Conservation (phyloP, 2,888 invertebrate species). For the Drymonia ruficornis region DNA sequence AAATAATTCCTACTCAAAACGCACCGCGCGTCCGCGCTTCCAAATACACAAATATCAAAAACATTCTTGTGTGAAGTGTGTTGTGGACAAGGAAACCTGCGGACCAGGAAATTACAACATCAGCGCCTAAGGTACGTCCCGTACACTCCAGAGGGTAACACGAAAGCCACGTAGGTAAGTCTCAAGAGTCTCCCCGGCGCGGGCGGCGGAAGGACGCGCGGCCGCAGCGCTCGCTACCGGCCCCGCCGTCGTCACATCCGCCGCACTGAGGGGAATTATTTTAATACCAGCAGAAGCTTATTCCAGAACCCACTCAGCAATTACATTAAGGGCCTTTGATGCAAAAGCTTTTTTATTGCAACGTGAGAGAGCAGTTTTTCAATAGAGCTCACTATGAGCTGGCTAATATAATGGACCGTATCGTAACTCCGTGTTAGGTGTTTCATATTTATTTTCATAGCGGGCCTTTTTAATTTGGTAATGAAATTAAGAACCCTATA, state of each 20-base stretch:
- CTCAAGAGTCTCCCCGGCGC: too few species aligned
- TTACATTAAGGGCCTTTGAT: slow-evolving; percentile 59
- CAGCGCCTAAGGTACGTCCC: too few species aligned
- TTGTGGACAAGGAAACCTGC: too few species aligned
- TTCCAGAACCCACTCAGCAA: slow-evolving; percentile 47
- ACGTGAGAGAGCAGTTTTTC: slow-evolving; percentile 38
- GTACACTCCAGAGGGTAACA: too few species aligned
- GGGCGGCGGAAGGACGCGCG: slow-evolving; percentile 66
- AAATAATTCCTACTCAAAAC: too few species aligned
- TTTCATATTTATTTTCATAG: slow-evolving; percentile 5
- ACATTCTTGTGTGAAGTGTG: too few species aligned
- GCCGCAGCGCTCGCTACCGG: slow-evolving; percentile 51
- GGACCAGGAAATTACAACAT: too few species aligned
- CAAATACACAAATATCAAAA: too few species aligned
- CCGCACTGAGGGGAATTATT: slow-evolving; percentile 59
- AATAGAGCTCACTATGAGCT: slow-evolving; percentile 42
- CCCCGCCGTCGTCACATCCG: slow-evolving; percentile 59
- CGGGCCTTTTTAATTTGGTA: neutral
- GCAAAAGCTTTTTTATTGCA: slow-evolving; percentile 46
- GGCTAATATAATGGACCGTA: slow-evolving; percentile 28
- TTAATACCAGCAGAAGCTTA: slow-evolving; percentile 57
- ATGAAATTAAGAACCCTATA: too few species aligned
- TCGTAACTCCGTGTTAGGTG: slow-evolving; percentile 12
- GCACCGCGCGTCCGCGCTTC: too few species aligned
- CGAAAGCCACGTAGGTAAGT: slow-evolving; percentile 53